phyloP scores from a whole-genome alignment of 2,113 vertebrate genomes.

The Nerophis ophidion region DNA sequence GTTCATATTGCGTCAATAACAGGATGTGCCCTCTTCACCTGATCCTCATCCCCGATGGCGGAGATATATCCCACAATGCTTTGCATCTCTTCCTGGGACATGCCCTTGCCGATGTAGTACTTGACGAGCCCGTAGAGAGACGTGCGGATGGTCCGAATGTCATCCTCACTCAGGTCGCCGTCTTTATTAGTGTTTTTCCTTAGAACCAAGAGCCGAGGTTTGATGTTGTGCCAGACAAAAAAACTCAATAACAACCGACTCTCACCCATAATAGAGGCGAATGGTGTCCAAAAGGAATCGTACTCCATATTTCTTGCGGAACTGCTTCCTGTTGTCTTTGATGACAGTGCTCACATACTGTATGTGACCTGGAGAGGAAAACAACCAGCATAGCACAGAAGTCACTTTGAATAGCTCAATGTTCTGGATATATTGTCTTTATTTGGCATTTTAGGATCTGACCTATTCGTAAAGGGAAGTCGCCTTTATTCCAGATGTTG shows the following conservation, averaged over 20 bases:
- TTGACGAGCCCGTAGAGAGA: constrained; percentile 88
- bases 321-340: constrained; percentile 93
- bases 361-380: constrained; percentile 80
- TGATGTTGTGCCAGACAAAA: background rate
- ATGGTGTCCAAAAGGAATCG: constrained; percentile 91
- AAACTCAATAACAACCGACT: constrained; percentile 7
- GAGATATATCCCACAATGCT: constrained; percentile 91
- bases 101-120: constrained; percentile 95
- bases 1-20: background rate
- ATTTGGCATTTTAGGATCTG: constrained; percentile 29
- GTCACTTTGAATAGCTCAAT: background rate
- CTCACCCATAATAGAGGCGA: constrained; percentile 91
- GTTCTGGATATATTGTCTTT: background rate
- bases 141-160: constrained; percentile 82
- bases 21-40: constrained; percentile 69
- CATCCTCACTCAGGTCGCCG: constrained; percentile 79
- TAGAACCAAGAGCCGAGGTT: background rate
- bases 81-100: constrained; percentile 89
- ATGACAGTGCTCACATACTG: constrained; percentile 96
- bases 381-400: background rate
- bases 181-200: constrained; percentile 70
- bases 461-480: constrained; percentile 94
- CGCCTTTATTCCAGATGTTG: constrained; percentile 93
- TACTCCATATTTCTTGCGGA: constrained; percentile 91
- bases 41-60: constrained; percentile 87